phyloP scores from a whole-genome alignment of 2,888 invertebrate species.

The Polydrusus tereticollis region DNA sequence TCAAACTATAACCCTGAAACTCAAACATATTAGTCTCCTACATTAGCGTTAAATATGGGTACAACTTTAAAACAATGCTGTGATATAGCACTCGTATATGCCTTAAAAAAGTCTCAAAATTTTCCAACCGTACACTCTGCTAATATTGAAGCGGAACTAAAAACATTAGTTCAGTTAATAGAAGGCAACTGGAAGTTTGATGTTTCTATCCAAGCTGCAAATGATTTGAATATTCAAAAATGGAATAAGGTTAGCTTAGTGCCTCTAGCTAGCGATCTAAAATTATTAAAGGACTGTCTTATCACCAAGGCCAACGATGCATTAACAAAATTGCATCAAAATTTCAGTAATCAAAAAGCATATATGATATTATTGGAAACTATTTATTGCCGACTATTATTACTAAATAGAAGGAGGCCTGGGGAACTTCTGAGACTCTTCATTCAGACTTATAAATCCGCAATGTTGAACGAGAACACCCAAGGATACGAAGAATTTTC shows the following conservation, averaged over 20 bases:
- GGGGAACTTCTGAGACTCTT: conserved; percentile 54
- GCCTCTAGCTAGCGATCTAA: conserved; percentile 47
- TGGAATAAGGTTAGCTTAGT: conserved; percentile 50
- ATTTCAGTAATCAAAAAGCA: conserved; percentile 15
- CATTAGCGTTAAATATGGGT: conserved; percentile 44
- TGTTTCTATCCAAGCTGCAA: conserved; percentile 39
- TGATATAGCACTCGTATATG: conserved; percentile 36
- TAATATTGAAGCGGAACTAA: conserved; percentile 49
- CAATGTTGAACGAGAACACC: no score
- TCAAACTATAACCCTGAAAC: conserved; percentile 34
- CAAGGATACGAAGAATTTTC: conserved; percentile 55
- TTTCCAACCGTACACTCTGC: conserved; percentile 18
- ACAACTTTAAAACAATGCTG: conserved; percentile 47
- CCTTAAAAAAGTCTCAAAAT: conserved; percentile 42
- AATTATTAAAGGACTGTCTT: conserved; percentile 44
- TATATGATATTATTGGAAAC: conserved; percentile 51
- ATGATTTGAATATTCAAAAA: conserved; percentile 46
- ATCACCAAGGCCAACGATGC: conserved; percentile 21
- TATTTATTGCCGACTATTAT: conserved; percentile 52
- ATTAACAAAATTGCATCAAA: conserved; percentile 18
- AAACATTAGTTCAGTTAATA: conserved; percentile 48
- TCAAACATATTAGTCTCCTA: conserved; percentile 35
- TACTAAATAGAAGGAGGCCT: conserved; percentile 53
- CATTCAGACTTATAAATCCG: conserved; percentile 17
- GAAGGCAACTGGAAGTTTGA: conserved; percentile 24